These are phyloP conservation scores for Cheilosia pagana DNA, from an alignment of 2,888 invertebrate species.

Conservation along the genomic window DNA sequence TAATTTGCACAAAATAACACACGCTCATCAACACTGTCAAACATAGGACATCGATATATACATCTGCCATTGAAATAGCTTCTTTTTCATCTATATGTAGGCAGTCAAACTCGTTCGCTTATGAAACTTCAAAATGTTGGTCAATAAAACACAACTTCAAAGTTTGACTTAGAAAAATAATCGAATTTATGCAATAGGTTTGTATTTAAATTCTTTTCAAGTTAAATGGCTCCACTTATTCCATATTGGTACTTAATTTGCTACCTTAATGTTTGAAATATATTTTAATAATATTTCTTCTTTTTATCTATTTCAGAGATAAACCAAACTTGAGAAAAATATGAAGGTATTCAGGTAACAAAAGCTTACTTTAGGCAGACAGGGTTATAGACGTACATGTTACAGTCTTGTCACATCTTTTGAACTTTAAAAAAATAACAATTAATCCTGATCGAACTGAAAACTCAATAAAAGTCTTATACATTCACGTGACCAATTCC, in stretches of 20 bases:
- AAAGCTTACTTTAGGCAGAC: background rate
- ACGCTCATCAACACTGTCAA: background rate
- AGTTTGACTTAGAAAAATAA: no score
- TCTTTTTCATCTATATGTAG: background rate
- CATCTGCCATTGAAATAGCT: background rate
- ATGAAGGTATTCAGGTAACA: background rate
- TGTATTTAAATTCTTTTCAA: background rate
- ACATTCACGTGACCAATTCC: no score
- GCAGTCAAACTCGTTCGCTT: no score
- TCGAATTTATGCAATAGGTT: background rate
- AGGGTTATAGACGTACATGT: background rate
- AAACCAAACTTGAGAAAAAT: background rate
- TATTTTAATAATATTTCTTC: background rate
- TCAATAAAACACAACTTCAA: no score
- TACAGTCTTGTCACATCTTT: no score
- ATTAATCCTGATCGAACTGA: no score
- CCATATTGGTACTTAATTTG: background rate
- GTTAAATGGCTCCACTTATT: background rate
- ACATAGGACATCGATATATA: background rate
- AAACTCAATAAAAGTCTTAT: no score
- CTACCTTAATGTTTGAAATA: background rate
- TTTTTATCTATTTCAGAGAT: constrained; percentile 4
- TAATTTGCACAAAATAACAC: background rate
- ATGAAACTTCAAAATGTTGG: no score
- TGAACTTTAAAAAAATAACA: no score